Evolutionary conservation across 2,888 invertebrate genomes (phyloP).

Genomic region (Meandrusa payeni): DNA sequence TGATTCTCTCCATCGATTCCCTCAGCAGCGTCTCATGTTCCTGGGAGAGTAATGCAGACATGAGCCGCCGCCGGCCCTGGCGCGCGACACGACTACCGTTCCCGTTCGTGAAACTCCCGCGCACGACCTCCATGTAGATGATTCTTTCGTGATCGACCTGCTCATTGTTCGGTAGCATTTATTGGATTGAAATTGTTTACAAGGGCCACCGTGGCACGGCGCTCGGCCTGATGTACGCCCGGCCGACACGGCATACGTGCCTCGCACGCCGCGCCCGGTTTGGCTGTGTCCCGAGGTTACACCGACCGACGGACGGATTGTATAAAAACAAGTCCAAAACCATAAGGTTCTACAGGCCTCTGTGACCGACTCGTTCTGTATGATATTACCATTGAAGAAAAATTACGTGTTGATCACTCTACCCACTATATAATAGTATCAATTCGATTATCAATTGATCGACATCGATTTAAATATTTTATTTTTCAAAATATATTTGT

Average conservation of each 20-base stretch:
- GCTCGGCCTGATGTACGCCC: conserved; percentile 26
- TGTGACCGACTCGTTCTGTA: no score
- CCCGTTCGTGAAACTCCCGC: conserved; percentile 51
- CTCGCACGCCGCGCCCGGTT: conserved; percentile 27
- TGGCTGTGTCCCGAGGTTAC: conserved; percentile 10
- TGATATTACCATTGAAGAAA: no score
- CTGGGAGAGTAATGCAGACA: no score
- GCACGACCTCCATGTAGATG: conserved; percentile 76
- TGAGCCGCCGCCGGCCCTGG: no score
- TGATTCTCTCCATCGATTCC: conserved; percentile 9
- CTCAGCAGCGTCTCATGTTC: no score
- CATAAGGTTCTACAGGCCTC: no score
- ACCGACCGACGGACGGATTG: neutral
- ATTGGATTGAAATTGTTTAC: conserved; percentile 73
- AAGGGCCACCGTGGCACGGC: conserved; percentile 42
- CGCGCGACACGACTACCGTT: conserved; percentile 64
- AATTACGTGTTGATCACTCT: no score
- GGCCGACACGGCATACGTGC: conserved; percentile 32
- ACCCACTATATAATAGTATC: no score
- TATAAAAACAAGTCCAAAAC: no score
- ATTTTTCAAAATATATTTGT: no score
- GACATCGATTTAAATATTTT: no score
- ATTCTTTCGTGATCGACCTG: conserved; percentile 77
- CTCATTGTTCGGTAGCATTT: conserved; percentile 78
- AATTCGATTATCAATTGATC: no score